phyloP scores from a whole-genome alignment of 2,888 invertebrate species.

The Andrena marginata region DNA sequence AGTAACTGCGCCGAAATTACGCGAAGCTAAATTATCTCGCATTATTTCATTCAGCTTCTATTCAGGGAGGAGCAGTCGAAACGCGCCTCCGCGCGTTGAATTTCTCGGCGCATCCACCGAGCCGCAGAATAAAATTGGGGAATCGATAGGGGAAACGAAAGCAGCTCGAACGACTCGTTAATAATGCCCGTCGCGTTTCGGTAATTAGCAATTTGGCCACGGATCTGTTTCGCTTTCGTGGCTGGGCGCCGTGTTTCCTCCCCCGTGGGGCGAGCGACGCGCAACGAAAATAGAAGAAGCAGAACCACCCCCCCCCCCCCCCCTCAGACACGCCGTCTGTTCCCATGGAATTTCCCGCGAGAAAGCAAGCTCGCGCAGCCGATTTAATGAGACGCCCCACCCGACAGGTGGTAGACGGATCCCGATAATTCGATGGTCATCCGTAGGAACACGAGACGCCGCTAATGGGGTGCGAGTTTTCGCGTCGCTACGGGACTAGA shows the following conservation, averaged over 20 bases:
- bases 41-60: too few species aligned
- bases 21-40: background rate
- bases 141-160: constrained; percentile 40
- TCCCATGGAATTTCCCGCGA: constrained; percentile 6
- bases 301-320: constrained; percentile 1
- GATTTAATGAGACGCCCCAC: constrained; percentile 43
- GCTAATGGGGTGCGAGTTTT: constrained; percentile 49
- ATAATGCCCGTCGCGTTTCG: constrained; percentile 45
- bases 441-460: constrained; percentile 16
- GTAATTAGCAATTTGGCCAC: constrained; percentile 54
- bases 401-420: background rate
- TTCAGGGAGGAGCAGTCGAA: background rate
- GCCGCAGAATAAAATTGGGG: constrained; percentile 30
- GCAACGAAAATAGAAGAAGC: background rate
- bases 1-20: background rate
- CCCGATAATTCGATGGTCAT: constrained; percentile 54
- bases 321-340: background rate
- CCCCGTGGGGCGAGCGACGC: background rate
- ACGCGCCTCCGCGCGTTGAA: background rate
- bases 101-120: background rate
- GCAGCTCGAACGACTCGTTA: constrained; percentile 27
- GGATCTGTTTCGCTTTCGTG: constrained; percentile 8
- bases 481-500: constrained; percentile 16
- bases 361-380: background rate
- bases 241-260: background rate